Evolutionary conservation across 2,113 vertebrate species (phyloP).

Genomic region (Trematocara stigmaticum): DNA sequence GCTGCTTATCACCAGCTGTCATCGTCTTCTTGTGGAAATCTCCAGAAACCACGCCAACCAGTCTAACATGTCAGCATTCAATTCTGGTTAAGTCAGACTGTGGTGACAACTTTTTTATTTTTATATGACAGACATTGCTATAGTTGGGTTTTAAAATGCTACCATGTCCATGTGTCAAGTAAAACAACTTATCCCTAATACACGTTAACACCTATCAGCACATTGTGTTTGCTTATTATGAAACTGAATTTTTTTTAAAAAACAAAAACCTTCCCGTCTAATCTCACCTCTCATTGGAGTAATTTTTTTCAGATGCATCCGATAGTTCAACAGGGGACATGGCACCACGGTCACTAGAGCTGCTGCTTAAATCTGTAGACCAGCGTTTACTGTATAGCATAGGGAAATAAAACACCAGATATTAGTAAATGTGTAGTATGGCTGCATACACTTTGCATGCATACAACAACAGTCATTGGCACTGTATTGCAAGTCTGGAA

Average conservation of each 20-base stretch:
- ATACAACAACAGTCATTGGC: not conserved
- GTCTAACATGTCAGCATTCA: not conserved
- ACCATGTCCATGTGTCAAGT: not conserved
- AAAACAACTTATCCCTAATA: not conserved
- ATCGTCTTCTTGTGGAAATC: not conserved
- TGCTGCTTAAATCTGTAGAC: slow-evolving; percentile 39
- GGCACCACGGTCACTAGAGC: slow-evolving; percentile 29
- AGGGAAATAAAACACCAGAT: not conserved
- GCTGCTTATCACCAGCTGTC: not conserved
- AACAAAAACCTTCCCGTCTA: not conserved
- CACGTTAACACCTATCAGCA: not conserved
- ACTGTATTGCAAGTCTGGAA: not conserved
- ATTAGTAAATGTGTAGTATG: not conserved
- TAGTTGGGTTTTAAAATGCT: not conserved
- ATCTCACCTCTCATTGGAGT: slow-evolving; percentile 30
- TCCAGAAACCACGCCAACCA: slow-evolving; percentile 9
- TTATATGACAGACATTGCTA: not conserved
- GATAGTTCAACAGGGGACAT: slow-evolving; percentile 10
- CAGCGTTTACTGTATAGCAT: slow-evolving; percentile 5
- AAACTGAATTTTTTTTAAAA: fast-evolving
- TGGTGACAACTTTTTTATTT: fast-evolving
- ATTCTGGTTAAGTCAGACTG: not conserved
- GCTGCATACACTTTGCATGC: not conserved
- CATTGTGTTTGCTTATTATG: not conserved
- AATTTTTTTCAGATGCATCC: not conserved